These are phyloP conservation scores for Vollenhovia emeryi DNA, from an alignment of 1,140 invertebrate species.

Conservation along the genomic window DNA sequence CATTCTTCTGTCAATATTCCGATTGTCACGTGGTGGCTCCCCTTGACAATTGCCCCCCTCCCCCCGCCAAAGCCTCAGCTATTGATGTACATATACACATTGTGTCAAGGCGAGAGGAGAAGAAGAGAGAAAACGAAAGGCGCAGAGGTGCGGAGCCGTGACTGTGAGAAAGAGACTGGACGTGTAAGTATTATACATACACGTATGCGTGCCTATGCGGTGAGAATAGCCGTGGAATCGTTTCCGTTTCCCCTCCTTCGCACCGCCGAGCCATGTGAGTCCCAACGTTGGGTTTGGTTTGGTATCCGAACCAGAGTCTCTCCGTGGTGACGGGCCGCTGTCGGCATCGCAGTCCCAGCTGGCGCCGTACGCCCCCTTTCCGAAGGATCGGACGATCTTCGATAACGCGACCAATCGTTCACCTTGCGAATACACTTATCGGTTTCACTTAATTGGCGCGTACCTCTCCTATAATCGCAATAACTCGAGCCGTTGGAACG, in stretches of 20 bases:
- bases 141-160: not conserved
- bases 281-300: slow-evolving; percentile 43
- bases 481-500: not conserved
- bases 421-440: not conserved
- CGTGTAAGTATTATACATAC: not conserved
- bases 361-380: not conserved
- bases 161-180: not conserved
- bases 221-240: slow-evolving; percentile 63
- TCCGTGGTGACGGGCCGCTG: slow-evolving; percentile 35
- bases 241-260: slow-evolving; percentile 70
- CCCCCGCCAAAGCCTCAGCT: not conserved
- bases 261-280: slow-evolving; percentile 25
- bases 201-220: not conserved
- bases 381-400: not conserved
- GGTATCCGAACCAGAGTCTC: slow-evolving; percentile 38
- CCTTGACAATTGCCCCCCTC: not conserved
- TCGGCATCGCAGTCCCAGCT: slow-evolving; percentile 15
- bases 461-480: not conserved
- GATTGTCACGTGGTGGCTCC: not conserved
- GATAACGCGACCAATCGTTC: not conserved
- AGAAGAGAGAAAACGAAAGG: not conserved
- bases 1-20: not conserved
- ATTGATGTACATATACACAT: not conserved
- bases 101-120: not conserved
- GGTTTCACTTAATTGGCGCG: not conserved